Percentiles rank a stretch among this genome's conserved stretches.
Conservation (phyloP, 2,888 invertebrate species). For the Cryptus viduatorius region DNA sequence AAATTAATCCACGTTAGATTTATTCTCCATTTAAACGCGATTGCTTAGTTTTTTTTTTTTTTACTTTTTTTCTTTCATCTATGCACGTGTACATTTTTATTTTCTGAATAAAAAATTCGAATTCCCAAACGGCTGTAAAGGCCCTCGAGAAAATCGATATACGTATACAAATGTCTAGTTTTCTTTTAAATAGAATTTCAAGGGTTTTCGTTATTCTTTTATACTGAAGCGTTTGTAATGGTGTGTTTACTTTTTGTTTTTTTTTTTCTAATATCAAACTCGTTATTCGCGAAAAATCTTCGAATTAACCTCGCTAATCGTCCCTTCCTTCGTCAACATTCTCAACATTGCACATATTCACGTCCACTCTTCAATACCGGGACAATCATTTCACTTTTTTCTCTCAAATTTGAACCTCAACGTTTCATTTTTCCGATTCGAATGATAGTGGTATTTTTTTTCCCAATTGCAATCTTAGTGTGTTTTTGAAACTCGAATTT, state of each 20-base stretch:
- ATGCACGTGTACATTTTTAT: constrained; percentile 42
- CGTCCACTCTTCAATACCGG: constrained; percentile 47
- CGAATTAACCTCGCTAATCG: constrained; percentile 54
- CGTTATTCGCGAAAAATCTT: constrained; percentile 44
- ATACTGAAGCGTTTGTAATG: constrained; percentile 58
- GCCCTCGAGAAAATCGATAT: constrained; percentile 60
- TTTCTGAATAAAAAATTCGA: constrained; percentile 63
- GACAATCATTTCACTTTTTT: constrained; percentile 16
- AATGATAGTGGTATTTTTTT: not conserved
- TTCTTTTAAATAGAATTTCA: constrained; percentile 54
- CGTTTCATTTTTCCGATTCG: not conserved
- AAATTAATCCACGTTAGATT: constrained; percentile 59
- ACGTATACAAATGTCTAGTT: constrained; percentile 68
- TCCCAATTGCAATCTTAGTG: too few relatives aligned
- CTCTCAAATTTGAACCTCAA: constrained; percentile 1
- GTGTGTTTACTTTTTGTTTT: constrained; percentile 32
- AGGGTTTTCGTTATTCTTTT: constrained; percentile 37
- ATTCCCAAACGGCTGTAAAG: constrained; percentile 65
- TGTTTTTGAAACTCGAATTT: too few relatives aligned
- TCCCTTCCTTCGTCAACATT: constrained; percentile 54
- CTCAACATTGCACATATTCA: constrained; percentile 65
- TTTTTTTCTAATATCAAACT: constrained; percentile 18
- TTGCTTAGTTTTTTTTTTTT: constrained; percentile 35
- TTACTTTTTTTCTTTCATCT: constrained; percentile 30
- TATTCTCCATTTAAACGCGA: constrained; percentile 43